phyloP scores from a whole-genome alignment of 2,113 vertebrate genomes.

The Oncorhynchus clarkii region DNA sequence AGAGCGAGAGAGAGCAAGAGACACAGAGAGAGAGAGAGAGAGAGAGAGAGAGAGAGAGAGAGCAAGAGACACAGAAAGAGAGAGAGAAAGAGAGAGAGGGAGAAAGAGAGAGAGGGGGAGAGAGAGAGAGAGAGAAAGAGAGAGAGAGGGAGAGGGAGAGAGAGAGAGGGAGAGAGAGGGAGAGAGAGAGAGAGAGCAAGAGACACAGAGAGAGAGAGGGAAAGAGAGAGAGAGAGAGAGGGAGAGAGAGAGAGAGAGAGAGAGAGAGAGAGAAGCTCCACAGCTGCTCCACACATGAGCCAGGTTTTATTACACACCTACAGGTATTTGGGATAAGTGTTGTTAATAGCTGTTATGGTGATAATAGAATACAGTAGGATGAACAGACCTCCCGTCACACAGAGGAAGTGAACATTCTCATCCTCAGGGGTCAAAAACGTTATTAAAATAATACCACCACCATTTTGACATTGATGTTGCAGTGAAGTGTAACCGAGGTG shows the following conservation, averaged over 20 bases:
- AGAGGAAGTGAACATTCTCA: conserved; percentile 2
- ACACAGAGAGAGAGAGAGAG: too few relatives aligned
- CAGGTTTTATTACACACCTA: conserved; percentile 58
- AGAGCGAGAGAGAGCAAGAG: too few relatives aligned
- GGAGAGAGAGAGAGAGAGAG: conserved; percentile 7
- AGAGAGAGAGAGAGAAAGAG: too few relatives aligned
- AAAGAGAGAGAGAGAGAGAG: too few relatives aligned
- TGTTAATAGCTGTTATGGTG: conserved; percentile 52
- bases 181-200: too few relatives aligned
- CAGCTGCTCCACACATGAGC: conserved; percentile 57
- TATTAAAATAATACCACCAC: neutral
- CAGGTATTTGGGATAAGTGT: conserved; percentile 63
- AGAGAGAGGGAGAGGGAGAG: too few relatives aligned
- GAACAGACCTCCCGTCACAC: neutral
- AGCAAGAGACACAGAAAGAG: too few relatives aligned
- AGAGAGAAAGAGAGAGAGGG: too few relatives aligned
- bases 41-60: too few relatives aligned
- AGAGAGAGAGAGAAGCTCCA: conserved; percentile 19
- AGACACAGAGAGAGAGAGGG: too few relatives aligned
- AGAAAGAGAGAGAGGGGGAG: too few relatives aligned
- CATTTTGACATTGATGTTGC: neutral
- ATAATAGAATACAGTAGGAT: conserved; percentile 32
- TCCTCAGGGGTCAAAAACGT: neutral
- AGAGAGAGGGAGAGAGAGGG: too few relatives aligned
- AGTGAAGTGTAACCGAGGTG: neutral